Conservation (phyloP, 2,888 invertebrate genomes). For the Homarus gammarus region DNA sequence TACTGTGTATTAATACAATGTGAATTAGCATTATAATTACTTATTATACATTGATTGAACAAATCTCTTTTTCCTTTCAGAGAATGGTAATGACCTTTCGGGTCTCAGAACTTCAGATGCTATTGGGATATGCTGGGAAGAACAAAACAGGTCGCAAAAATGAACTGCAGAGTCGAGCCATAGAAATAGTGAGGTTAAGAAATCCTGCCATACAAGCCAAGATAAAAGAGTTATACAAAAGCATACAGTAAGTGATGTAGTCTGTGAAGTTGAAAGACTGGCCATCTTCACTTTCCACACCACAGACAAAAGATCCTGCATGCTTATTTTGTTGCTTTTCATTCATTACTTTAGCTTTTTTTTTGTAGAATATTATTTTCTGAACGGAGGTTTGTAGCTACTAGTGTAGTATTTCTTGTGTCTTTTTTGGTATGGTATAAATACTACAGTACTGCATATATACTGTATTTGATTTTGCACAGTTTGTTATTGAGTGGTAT, state of each 20-base stretch:
- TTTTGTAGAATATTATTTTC: no score
- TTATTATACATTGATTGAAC: background rate
- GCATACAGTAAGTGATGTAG: conserved; percentile 82
- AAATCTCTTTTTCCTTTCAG: conserved; percentile 77
- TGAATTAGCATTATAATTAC: no score
- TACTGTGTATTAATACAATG: no score
- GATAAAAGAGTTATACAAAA: conserved; percentile 85
- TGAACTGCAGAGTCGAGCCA: conserved; percentile 87
- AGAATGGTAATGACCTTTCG: conserved; percentile 86
- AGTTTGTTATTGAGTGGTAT: no score
- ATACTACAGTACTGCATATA: no score
- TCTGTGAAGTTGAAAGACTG: background rate
- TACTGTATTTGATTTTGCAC: no score
- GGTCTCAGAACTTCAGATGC: conserved; percentile 90
- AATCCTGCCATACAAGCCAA: conserved; percentile 84
- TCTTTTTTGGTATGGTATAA: no score
- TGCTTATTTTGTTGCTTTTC: background rate
- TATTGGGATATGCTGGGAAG: conserved; percentile 88
- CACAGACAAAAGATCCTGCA: background rate
- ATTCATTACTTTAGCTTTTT: background rate
- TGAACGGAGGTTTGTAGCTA: no score
- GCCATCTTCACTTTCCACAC: background rate
- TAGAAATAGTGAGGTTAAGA: conserved; percentile 85
- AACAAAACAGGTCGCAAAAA: conserved; percentile 89
- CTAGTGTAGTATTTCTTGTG: no score